Evolutionary conservation across 2,113 vertebrate genomes (phyloP).

Genomic region (Siphamia tubifer): DNA sequence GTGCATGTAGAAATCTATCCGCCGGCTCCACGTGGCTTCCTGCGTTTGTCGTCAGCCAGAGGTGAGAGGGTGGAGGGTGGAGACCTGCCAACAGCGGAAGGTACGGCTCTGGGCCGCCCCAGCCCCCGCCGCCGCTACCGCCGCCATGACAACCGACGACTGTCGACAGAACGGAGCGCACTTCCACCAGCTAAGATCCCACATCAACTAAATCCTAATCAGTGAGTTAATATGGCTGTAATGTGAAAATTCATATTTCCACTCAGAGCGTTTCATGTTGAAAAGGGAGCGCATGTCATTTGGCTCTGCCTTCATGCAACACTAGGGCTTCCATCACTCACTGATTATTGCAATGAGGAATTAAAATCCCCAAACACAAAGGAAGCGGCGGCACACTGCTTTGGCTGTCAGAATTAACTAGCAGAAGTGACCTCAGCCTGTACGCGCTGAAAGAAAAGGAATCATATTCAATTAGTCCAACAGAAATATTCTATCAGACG

Average conservation of each 20-base stretch:
- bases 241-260: conserved; percentile 74
- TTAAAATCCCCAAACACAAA: conserved; percentile 77
- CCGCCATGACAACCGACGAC: conserved; percentile 70
- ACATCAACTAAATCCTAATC: conserved; percentile 76
- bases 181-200: conserved; percentile 69
- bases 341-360: conserved; percentile 76
- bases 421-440: conserved; percentile 69
- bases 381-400: conserved; percentile 65
- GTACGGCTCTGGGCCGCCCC: conserved; percentile 59
- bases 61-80: conserved; percentile 72
- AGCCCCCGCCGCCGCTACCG: too few relatives aligned
- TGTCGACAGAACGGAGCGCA: conserved; percentile 52
- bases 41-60: conserved; percentile 77
- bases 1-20: conserved; percentile 59
- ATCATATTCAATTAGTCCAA: conserved; percentile 70
- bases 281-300: conserved; percentile 72
- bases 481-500: conserved; percentile 61
- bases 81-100: conserved; percentile 74
- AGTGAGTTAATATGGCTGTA: conserved; percentile 60
- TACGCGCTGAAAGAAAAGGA: conserved; percentile 53
- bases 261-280: conserved; percentile 70
- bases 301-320: conserved; percentile 70
- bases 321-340: conserved; percentile 75
- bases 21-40: conserved; percentile 68
- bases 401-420: conserved; percentile 76